phyloP scores from a whole-genome alignment of 2,113 vertebrate genomes.

The Paralichthys olivaceus region DNA sequence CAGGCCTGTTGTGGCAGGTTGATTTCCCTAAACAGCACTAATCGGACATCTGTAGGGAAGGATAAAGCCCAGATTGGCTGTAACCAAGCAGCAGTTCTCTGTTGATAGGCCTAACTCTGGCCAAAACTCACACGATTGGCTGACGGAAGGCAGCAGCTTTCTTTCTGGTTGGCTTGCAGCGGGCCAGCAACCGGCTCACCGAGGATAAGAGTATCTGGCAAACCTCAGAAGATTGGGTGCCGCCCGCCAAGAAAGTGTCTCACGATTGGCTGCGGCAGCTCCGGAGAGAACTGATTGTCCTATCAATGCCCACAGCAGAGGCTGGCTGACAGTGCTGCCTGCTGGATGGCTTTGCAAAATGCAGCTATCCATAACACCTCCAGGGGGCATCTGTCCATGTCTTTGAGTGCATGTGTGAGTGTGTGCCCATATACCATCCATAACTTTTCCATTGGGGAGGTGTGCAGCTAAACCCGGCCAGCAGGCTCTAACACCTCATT shows the following conservation, averaged over 20 bases:
- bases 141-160: constrained; percentile 54
- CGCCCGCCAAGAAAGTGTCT: constrained; percentile 75
- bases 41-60: constrained; percentile 81
- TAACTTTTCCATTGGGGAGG: constrained; percentile 65
- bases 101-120: constrained; percentile 69
- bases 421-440: constrained; percentile 60
- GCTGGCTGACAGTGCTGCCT: constrained; percentile 67
- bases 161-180: constrained; percentile 68
- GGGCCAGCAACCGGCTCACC: constrained; percentile 66
- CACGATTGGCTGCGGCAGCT: constrained; percentile 69
- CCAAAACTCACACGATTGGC: constrained; percentile 70
- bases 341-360: constrained; percentile 73
- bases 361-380: constrained; percentile 74
- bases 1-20: constrained; percentile 61
- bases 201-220: constrained; percentile 72
- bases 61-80: constrained; percentile 79
- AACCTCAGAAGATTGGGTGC: constrained; percentile 67
- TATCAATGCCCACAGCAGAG: constrained; percentile 68
- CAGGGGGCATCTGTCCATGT: constrained; percentile 67
- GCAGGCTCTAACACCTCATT: constrained; percentile 74
- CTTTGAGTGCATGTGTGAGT: constrained; percentile 28
- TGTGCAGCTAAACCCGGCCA: constrained; percentile 68
- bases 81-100: constrained; percentile 62
- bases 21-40: constrained; percentile 79
- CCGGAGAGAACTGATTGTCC: constrained; percentile 74